Percentiles rank a stretch among this genome's conserved stretches.
These are phyloP conservation scores for Amiota communis DNA, from an alignment of 2,888 invertebrate genomes.

Conservation along the genomic window DNA sequence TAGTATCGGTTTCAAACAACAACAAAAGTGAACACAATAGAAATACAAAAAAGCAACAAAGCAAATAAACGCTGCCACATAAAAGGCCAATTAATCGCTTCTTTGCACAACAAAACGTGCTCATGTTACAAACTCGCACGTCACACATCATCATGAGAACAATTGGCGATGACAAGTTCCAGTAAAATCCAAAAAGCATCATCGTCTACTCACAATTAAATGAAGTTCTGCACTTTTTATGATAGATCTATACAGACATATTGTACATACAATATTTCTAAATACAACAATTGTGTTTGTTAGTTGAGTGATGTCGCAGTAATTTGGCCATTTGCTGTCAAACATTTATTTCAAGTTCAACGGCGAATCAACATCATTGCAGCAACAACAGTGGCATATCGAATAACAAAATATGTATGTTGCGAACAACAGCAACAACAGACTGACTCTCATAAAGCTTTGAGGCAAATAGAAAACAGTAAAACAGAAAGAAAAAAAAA, in stretches of 20 bases:
- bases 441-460: no score
- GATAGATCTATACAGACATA: background rate
- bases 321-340: constrained; percentile 56
- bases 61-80: constrained; percentile 8
- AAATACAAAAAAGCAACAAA: background rate
- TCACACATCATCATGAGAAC: background rate
- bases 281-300: background rate
- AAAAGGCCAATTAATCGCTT: constrained; percentile 15
- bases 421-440: constrained; percentile 44
- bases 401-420: constrained; percentile 11
- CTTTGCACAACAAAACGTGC: constrained; percentile 7
- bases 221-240: constrained; percentile 2
- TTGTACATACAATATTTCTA: background rate
- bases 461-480: no score
- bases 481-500: no score
- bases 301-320: background rate
- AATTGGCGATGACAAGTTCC: background rate
- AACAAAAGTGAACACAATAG: background rate
- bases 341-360: constrained; percentile 65
- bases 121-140: constrained; percentile 17
- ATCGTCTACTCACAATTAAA: background rate
- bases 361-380: constrained; percentile 16
- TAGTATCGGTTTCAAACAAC: background rate
- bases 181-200: background rate
- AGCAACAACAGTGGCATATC: constrained; percentile 17